Evolutionary conservation across 2,797 vertebrate genomes (phyloP), one percentile per base, ranked within the genome.

Genomic region (Odontamblyopus rebecca): DNA sequence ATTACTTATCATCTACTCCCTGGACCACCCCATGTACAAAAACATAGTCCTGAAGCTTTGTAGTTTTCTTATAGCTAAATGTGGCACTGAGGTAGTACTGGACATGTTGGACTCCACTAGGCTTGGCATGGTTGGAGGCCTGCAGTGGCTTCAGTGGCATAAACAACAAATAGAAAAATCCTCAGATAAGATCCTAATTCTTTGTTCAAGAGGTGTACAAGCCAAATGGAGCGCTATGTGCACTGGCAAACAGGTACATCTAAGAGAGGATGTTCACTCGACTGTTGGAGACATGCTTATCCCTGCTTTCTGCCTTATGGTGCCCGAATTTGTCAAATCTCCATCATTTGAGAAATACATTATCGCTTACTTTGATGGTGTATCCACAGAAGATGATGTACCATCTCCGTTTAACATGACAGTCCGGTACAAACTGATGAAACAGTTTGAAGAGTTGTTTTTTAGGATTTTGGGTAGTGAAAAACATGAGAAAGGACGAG

Each of bases 211-310:
- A 4, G 97, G 98, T 0, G 95, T 97, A 3, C 91, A 87, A 38
- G 95, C 96, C 71, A 99, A 99, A 60, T 99, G 98, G 97, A 94
- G 91, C 78, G 95, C 96, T 56, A 96, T 97, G 93, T 95, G 96
- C 0, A 93, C 94, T 2, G 87, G 83, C n/a, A 75, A 72, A 16
- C 79, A 67, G 0, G 77, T 97, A 29, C 86, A 83, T 50, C 93
- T 98, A 48, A 94, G 84, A 66, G 95, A 96, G 69, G 97, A 99
- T 30, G 78, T 71, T n/a, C 38, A 48, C 12, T 94, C 95, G 38
- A 85, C 92, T 0, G 3, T 85, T 0, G 96, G 95, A 8, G 98
- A 99, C 86, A 93, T 96, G 71, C 96, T 98, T 81, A 98, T 95
- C 0, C 95, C 96, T 0, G 95, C 97, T 75, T 89, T 99, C 80